Conservation (phyloP, 1,140 invertebrate species). For the Sarcophaga bullata region DNA sequence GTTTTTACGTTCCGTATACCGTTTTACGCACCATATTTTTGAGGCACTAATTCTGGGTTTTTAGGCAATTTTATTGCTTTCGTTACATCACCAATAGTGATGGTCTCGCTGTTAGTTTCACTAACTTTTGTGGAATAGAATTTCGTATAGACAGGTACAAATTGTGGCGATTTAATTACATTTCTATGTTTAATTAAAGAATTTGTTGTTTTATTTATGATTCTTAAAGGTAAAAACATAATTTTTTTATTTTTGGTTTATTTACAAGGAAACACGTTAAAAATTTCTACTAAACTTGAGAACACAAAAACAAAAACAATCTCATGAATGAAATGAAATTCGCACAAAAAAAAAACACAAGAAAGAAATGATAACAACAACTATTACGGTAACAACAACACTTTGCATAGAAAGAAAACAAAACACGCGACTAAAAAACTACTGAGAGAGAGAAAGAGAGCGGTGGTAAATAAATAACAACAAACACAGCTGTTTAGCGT, state of each 20-base stretch:
- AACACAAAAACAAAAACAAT: too few relatives aligned
- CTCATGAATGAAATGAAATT: too few relatives aligned
- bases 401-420: not conserved
- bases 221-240: constrained; percentile 38
- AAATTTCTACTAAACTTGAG: too few relatives aligned
- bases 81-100: constrained; percentile 81
- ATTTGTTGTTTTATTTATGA: constrained; percentile 27
- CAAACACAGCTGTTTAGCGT: not conserved
- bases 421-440: not conserved
- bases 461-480: not conserved
- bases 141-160: constrained; percentile 41
- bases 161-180: not conserved
- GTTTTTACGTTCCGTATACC: constrained; percentile 49
- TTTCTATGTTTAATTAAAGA: constrained; percentile 14
- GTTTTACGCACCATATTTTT: constrained; percentile 76
- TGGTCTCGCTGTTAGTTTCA: constrained; percentile 45
- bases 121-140: constrained; percentile 40
- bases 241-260: not conserved
- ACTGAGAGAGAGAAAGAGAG: not conserved
- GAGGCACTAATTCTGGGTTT: constrained; percentile 83
- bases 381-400: not conserved
- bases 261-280: not conserved
- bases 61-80: constrained; percentile 74
- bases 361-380: too few relatives aligned
- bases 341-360: too few relatives aligned